These are phyloP conservation scores for Channa striata DNA, from an alignment of 2,797 vertebrate genomes.

Conservation along the genomic window DNA sequence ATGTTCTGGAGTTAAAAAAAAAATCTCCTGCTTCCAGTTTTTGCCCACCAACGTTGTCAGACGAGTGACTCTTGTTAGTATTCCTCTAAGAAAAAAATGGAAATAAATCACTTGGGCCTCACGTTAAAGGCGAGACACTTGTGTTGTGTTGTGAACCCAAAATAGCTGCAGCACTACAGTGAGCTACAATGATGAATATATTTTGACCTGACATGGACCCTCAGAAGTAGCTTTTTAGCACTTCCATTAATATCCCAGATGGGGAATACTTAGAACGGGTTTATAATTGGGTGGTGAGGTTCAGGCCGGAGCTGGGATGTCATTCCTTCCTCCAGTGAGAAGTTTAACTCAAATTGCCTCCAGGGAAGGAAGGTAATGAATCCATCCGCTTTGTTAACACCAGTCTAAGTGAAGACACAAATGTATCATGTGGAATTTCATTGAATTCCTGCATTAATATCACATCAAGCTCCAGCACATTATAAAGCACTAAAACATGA, in stretches of 20 bases:
- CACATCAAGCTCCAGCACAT: not conserved
- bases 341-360: constrained; percentile 8
- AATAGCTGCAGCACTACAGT: constrained; percentile 9
- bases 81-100: constrained; percentile 12
- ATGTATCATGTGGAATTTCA: not conserved
- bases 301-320: not conserved
- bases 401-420: not conserved
- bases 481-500: not conserved
- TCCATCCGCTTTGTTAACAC: constrained; percentile 7
- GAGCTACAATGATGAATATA: constrained; percentile 24
- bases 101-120: constrained; percentile 33
- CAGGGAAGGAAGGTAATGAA: constrained; percentile 2
- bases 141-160: constrained; percentile 17
- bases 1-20: constrained; percentile 38
- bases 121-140: constrained; percentile 12
- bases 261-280: not conserved
- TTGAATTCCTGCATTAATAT: not conserved
- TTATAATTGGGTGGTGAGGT: constrained; percentile 9
- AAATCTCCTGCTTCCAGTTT: constrained; percentile 53
- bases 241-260: not conserved
- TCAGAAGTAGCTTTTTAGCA: constrained; percentile 9
- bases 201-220: constrained; percentile 1
- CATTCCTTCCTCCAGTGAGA: constrained; percentile 5
- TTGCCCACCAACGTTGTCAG: constrained; percentile 57
- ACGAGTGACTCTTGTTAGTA: constrained; percentile 16